These are phyloP conservation scores for Oncorhynchus tshawytscha DNA, from an alignment of 2,113 vertebrate species.

Conservation along the genomic window DNA sequence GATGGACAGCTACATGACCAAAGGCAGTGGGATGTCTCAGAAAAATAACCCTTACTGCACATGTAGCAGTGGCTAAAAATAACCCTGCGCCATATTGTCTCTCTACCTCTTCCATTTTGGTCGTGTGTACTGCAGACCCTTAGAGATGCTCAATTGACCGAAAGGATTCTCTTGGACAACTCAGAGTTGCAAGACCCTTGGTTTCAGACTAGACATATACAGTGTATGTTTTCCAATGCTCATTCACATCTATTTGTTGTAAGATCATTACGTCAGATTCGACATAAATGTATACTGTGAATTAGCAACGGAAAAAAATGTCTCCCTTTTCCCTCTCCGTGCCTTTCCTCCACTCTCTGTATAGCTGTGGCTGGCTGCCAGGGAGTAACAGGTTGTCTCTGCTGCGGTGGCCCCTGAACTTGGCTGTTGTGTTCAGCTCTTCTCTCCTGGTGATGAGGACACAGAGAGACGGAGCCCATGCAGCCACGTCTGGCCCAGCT, in stretches of 20 bases:
- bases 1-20: not conserved
- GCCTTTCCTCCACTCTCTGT: not conserved
- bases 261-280: not conserved
- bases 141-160: constrained; percentile 45
- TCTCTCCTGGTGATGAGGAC: constrained; percentile 45
- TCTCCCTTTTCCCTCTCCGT: not conserved
- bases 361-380: constrained; percentile 19
- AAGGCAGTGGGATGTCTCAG: constrained; percentile 23
- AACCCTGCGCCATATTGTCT: constrained; percentile 34
- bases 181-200: not conserved
- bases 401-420: constrained; percentile 43
- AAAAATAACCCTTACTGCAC: constrained; percentile 52
- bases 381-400: constrained; percentile 43
- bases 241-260: not conserved
- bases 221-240: not conserved
- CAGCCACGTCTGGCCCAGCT: constrained; percentile 33
- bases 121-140: constrained; percentile 9
- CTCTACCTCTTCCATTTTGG: constrained; percentile 44
- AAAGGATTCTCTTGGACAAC: constrained; percentile 23
- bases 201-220: not conserved
- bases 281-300: not conserved
- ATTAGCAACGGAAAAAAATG: too few relatives aligned
- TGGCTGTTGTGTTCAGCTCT: constrained; percentile 51
- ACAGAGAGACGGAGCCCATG: constrained; percentile 48
- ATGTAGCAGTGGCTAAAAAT: constrained; percentile 64